Evolutionary conservation across 2,113 vertebrate species (phyloP).

Genomic region (Lanius ludovicianus): DNA sequence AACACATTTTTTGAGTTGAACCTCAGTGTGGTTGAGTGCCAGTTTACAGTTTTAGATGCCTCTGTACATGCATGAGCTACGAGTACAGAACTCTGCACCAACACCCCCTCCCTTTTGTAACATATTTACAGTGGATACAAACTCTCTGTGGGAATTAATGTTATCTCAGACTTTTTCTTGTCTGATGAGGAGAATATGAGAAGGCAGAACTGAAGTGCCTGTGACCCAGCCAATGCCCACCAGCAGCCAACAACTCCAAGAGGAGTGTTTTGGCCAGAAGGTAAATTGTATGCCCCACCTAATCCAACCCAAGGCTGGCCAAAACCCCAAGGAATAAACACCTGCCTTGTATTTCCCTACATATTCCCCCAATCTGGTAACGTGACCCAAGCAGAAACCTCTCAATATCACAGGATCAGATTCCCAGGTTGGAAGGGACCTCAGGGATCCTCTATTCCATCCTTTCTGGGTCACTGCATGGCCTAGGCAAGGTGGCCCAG

Average conservation of each 20-base stretch:
- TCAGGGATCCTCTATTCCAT: neutral
- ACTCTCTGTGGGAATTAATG: neutral
- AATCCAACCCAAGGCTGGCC: neutral
- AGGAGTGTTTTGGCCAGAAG: neutral
- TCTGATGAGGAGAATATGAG: neutral
- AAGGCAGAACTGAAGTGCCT: neutral
- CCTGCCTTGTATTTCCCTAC: neutral
- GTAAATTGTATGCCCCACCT: neutral
- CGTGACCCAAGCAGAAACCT: neutral
- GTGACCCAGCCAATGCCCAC: neutral
- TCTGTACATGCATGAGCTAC: fast-evolving
- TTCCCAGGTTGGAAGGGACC: neutral
- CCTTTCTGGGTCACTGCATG: neutral
- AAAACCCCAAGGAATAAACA: neutral
- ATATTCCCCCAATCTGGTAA: neutral
- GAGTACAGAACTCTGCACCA: neutral
- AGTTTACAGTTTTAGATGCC: neutral
- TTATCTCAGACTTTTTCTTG: neutral
- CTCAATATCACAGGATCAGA: neutral
- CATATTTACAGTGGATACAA: neutral
- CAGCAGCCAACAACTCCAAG: neutral
- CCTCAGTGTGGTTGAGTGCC: neutral
- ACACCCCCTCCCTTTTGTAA: fast-evolving
- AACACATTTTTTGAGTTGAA: neutral
- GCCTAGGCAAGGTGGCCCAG: neutral